These are phyloP conservation scores for Brachionichthys hirsutus DNA, from an alignment of 2,113 vertebrate species.

Conservation along the genomic window DNA sequence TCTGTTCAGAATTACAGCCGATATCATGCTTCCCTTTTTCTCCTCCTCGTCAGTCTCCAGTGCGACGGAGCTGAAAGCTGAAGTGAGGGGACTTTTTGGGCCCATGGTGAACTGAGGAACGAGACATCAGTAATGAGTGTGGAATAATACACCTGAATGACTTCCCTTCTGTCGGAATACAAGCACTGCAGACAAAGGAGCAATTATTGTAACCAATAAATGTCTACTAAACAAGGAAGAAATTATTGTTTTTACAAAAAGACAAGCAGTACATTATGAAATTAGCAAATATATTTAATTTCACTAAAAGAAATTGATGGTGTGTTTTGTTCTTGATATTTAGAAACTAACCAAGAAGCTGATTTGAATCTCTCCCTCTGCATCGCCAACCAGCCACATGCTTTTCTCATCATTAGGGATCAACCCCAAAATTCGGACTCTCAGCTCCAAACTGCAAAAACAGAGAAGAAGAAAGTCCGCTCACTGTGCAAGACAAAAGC, in stretches of 20 bases:
- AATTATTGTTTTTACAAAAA: not conserved
- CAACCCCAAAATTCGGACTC: not conserved
- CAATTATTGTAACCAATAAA: not conserved
- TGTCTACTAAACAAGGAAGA: not conserved
- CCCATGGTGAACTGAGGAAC: constrained; percentile 55
- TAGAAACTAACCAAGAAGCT: constrained; percentile 63
- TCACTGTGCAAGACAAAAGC: not conserved
- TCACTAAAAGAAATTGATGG: not conserved
- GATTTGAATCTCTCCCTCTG: rapidly evolving
- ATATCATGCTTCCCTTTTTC: constrained; percentile 19
- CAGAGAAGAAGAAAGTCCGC: not conserved
- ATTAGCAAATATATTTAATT: not conserved
- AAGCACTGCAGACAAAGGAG: not conserved
- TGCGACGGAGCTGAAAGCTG: not conserved
- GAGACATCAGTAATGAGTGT: not conserved
- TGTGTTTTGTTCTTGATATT: not conserved
- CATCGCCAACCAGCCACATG: constrained; percentile 63
- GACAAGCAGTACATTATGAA: not conserved
- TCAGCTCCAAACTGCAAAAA: not conserved
- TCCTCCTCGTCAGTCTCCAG: not conserved
- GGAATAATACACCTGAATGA: not conserved
- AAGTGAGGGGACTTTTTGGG: rapidly evolving
- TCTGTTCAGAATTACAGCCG: constrained; percentile 55
- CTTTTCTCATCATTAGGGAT: constrained; percentile 59
- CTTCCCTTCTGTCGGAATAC: not conserved